phyloP scores from a whole-genome alignment of 2,888 invertebrate species.

The Brenthis daphne region DNA sequence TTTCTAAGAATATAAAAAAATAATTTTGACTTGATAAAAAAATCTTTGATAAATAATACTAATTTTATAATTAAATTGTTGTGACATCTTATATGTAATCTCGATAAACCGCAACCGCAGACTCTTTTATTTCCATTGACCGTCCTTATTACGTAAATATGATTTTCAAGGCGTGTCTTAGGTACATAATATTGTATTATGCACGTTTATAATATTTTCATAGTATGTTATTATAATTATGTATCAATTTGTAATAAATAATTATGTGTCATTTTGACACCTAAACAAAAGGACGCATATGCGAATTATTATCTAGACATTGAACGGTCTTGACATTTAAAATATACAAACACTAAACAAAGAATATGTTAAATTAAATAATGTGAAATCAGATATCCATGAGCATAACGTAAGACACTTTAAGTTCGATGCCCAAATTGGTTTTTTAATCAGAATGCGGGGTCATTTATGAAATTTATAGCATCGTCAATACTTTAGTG shows the following conservation, averaged over 20 bases:
- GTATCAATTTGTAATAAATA: no score
- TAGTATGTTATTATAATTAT: neutral
- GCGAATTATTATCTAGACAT: conserved; percentile 21
- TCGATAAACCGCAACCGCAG: conserved; percentile 24
- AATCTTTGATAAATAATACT: neutral
- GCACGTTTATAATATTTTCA: neutral
- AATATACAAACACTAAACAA: conserved; percentile 33
- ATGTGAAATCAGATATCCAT: conserved; percentile 43
- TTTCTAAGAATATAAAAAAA: no score
- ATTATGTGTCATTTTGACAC: conserved; percentile 5
- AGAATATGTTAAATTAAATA: conserved; percentile 39
- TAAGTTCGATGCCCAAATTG: conserved; percentile 59
- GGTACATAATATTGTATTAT: neutral
- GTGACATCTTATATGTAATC: neutral
- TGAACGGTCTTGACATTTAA: conserved; percentile 32
- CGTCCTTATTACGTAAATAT: conserved; percentile 7
- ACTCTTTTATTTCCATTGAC: conserved; percentile 19
- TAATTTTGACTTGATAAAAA: no score
- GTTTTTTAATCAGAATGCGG: conserved; percentile 70
- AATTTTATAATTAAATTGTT: conserved; percentile 18
- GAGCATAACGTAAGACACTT: conserved; percentile 49
- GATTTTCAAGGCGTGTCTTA: neutral
- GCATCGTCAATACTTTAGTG: conserved; percentile 67
- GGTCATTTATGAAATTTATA: conserved; percentile 72
- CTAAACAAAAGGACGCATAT: conserved; percentile 21